These are phyloP conservation scores for Oryzias curvinotus DNA, from an alignment of 2,113 vertebrate genomes.

Conservation along the genomic window DNA sequence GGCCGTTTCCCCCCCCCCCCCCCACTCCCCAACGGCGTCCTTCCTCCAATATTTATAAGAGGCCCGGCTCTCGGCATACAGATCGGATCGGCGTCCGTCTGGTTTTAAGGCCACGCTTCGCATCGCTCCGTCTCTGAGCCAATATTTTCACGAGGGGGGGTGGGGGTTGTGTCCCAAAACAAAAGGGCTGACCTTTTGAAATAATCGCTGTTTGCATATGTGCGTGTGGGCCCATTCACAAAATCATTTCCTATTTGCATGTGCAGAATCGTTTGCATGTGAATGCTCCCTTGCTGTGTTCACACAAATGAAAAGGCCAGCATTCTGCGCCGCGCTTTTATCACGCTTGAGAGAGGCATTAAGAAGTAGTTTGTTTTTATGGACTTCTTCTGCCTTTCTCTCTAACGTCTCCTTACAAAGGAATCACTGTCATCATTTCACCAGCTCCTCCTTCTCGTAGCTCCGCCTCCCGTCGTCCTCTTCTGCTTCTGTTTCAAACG, in stretches of 20 bases:
- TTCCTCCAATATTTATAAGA: conserved; percentile 78
- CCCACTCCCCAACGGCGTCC: conserved; percentile 66
- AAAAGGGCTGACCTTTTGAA: conserved; percentile 63
- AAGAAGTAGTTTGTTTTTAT: conserved; percentile 70
- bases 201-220: conserved; percentile 39
- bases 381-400: conserved; percentile 63
- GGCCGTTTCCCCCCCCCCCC: conserved; percentile 58
- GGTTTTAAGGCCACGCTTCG: conserved; percentile 57
- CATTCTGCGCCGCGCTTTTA: conserved; percentile 58
- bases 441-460: conserved; percentile 25
- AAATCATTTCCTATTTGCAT: conserved; percentile 63
- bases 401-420: conserved; percentile 58
- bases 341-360: conserved; percentile 68
- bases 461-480: neutral
- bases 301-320: conserved; percentile 50
- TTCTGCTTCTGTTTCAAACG: too few species aligned
- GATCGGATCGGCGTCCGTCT: conserved; percentile 61
- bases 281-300: conserved; percentile 43
- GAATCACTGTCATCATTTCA: conserved; percentile 51
- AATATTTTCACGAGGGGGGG: conserved; percentile 60
- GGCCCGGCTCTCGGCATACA: conserved; percentile 63
- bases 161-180: conserved; percentile 51
- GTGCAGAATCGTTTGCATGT: conserved; percentile 45
- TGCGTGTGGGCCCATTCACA: conserved; percentile 29
- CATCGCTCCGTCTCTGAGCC: conserved; percentile 52